Evolutionary conservation across 2,113 vertebrate species (phyloP).

Genomic region (Dolichallabes microphthalmus): DNA sequence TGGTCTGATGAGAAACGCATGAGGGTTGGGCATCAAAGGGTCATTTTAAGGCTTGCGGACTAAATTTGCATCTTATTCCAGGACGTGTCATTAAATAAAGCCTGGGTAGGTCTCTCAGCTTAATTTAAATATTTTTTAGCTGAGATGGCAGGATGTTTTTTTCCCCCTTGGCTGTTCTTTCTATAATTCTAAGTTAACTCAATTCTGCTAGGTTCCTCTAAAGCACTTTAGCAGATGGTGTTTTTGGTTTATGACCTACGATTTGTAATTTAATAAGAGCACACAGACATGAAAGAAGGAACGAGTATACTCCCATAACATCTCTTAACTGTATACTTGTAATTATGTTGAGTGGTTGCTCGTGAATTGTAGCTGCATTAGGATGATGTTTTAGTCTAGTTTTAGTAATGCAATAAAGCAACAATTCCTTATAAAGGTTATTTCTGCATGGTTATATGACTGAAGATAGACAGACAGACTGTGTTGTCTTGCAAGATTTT

Average conservation of each 20-base stretch:
- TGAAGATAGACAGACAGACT: background rate
- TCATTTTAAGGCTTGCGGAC: background rate
- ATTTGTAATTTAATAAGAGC: slow-evolving; percentile 67
- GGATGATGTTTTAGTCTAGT: background rate
- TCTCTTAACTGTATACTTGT: slow-evolving; percentile 58
- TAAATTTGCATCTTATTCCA: slow-evolving; percentile 15
- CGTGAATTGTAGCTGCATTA: slow-evolving; percentile 18
- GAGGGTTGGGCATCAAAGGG: slow-evolving; percentile 20
- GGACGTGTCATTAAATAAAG: slow-evolving; percentile 9
- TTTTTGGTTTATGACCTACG: slow-evolving; percentile 69
- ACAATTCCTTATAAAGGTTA: background rate
- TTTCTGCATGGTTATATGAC: slow-evolving; percentile 12
- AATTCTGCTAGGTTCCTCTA: slow-evolving; percentile 56
- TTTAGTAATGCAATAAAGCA: slow-evolving; percentile 13
- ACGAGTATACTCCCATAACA: slow-evolving; percentile 59
- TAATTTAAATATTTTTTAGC: slow-evolving; percentile 36
- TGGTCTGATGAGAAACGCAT: slow-evolving; percentile 12
- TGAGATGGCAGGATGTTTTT: slow-evolving; percentile 60
- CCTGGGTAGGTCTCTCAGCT: slow-evolving; percentile 20
- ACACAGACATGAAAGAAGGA: slow-evolving; percentile 60
- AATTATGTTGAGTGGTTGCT: slow-evolving; percentile 50
- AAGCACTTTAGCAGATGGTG: slow-evolving; percentile 73
- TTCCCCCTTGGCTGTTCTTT: slow-evolving; percentile 47
- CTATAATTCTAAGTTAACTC: slow-evolving; percentile 44
- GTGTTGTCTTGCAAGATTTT: background rate